Percentiles rank a stretch among this genome's conserved stretches.
Evolutionary conservation across 2,113 vertebrate genomes (phyloP).

Genomic region (Phalacrocorax brasilianus): DNA sequence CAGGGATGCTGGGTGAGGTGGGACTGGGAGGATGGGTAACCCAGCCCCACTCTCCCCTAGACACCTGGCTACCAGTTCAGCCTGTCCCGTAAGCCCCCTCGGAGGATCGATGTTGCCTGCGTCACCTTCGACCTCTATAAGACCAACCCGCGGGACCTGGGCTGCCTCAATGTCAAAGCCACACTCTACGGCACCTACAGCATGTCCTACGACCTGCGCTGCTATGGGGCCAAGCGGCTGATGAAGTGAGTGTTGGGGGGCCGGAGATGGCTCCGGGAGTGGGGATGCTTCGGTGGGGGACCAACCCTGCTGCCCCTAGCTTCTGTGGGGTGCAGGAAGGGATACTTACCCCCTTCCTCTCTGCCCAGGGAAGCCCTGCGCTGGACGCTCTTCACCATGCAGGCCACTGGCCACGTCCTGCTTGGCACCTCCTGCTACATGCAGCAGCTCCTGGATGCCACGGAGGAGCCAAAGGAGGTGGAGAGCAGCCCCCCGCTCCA

Average conservation of each 20-base stretch:
- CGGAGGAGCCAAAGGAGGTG: slow-evolving; percentile 64
- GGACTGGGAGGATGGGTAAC: not conserved
- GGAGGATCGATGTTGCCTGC: slow-evolving; percentile 86
- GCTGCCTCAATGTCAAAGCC: slow-evolving; percentile 90
- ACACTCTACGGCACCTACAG: slow-evolving; percentile 90
- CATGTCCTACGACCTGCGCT: slow-evolving; percentile 89
- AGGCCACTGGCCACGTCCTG: slow-evolving; percentile 88
- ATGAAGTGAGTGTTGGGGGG: slow-evolving; percentile 75
- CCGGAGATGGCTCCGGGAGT: fast-evolving
- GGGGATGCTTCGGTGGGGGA: not conserved
- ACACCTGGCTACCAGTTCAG: slow-evolving; percentile 44
- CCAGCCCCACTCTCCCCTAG: not conserved
- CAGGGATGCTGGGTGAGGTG: not conserved
- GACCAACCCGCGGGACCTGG: slow-evolving; percentile 86
- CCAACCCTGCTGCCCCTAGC: fast-evolving
- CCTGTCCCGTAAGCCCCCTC: slow-evolving; percentile 52
- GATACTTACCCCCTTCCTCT: not conserved
- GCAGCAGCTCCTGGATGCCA: slow-evolving; percentile 87
- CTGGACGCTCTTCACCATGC: slow-evolving; percentile 91
- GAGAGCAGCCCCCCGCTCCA: not conserved
- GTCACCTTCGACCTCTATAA: slow-evolving; percentile 94
- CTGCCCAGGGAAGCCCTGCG: slow-evolving; percentile 85
- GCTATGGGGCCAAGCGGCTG: slow-evolving; percentile 80
- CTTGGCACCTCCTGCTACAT: slow-evolving; percentile 92
- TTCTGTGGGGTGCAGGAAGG: fast-evolving